phyloP scores from a whole-genome alignment of 1,140 invertebrate species.

The Formica selysi region DNA sequence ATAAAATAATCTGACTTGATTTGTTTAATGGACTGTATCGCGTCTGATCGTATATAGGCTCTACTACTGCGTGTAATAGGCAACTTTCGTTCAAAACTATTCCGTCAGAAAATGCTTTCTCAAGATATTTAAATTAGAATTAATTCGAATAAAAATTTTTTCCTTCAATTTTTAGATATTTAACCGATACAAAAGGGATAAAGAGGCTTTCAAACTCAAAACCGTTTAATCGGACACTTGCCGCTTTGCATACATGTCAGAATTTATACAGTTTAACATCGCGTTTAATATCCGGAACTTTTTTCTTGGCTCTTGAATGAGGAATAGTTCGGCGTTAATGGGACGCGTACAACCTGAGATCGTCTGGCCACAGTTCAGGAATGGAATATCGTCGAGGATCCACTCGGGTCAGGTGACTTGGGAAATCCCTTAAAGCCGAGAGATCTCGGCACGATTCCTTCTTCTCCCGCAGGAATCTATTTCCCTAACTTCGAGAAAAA shows the following conservation, averaged over 20 bases:
- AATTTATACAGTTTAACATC: background rate
- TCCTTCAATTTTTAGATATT: background rate
- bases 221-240: slow-evolving; percentile 7
- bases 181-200: background rate
- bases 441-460: slow-evolving; percentile 53
- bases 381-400: slow-evolving; percentile 42
- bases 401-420: slow-evolving; percentile 62
- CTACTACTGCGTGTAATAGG: slow-evolving; percentile 63
- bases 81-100: background rate
- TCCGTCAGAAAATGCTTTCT: background rate
- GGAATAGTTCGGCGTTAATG: slow-evolving; percentile 38
- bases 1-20: background rate
- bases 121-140: background rate
- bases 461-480: slow-evolving; percentile 27
- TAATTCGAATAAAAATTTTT: background rate
- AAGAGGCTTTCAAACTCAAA: background rate
- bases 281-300: background rate
- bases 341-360: slow-evolving; percentile 39
- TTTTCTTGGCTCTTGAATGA: background rate
- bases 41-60: slow-evolving; percentile 44
- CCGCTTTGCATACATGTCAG: background rate
- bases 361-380: background rate
- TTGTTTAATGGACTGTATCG: background rate
- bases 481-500: background rate
- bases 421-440: slow-evolving; percentile 73